Base-by-base conservation (phyloP, 2,797 vertebrate genomes). In the Pseudotriccus pelzelni region DNA sequence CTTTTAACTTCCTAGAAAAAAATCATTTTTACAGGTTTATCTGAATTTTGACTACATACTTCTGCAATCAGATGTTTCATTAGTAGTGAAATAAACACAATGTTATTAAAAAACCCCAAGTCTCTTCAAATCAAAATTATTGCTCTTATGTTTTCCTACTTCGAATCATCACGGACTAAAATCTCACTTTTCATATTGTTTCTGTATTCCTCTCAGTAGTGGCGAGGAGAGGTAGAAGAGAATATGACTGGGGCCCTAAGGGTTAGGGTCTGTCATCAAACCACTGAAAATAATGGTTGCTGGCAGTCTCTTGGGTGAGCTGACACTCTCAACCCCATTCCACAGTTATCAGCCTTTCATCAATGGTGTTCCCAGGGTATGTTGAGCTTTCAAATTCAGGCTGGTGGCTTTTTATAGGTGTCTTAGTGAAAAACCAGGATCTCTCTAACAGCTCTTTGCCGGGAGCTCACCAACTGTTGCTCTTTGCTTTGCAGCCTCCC, bases 1-100 rank as follows among this genome's bases (percentile, higher is more conserved):
- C 85, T 87, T 87, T 70, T 76, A 87, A 91, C 84, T 94, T 96
- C 84, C 82, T 69, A 94, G 84, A 94, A 94, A 91, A 90, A 96
- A 93, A 77, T 36, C 93, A 62, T 60, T 87, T 93, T 96, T 94
- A 91, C 23, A 89, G 52, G 41, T 87, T 76, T 58, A 89, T 83
- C 93, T 88, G 59, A 94, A 87, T 91, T 91, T 83, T 90, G 69
- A 87, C 92, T 90, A 73, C 56, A 84, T 84, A 89, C 12, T 62
- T 59, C 68, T 90, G 85, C 89, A 95, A 96, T 62, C 44, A 89
- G 53, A 90, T 79, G 84, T 59, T 93, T 90, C 18, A 41, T 75
- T 80, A 83, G 68, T 16, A 84, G 53, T 2, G 10, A 90, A 88
- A 88, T 74, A 83, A 94, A 91, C 28, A 74, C 6, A 37, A 36